Conservation (phyloP, 2,888 invertebrate species). For the Sclerodermus sp. region DNA sequence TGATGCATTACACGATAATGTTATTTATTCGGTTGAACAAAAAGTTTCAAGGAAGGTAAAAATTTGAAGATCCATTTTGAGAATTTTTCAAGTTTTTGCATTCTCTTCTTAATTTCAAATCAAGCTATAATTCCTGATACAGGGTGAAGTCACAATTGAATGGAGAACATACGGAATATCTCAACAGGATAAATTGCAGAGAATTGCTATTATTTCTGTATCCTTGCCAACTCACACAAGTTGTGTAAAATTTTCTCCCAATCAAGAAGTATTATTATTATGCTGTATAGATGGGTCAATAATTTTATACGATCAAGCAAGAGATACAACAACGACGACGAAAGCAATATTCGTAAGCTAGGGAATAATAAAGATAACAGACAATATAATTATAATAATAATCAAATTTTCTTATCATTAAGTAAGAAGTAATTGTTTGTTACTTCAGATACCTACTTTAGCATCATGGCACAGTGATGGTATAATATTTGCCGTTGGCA, state of each 20-base stretch:
- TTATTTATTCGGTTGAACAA: slow-evolving; percentile 81
- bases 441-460: slow-evolving; percentile 65
- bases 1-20: slow-evolving; percentile 70
- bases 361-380: not conserved
- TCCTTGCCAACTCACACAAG: slow-evolving; percentile 72
- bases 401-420: slow-evolving; percentile 5
- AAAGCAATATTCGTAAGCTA: slow-evolving; percentile 78
- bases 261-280: slow-evolving; percentile 74
- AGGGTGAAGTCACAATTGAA: slow-evolving; percentile 73
- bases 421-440: no score
- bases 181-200: slow-evolving; percentile 63
- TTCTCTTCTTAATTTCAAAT: not conserved
- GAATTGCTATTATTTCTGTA: slow-evolving; percentile 69
- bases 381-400: slow-evolving; percentile 2
- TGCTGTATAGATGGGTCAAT: slow-evolving; percentile 86
- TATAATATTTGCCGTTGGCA: slow-evolving; percentile 68
- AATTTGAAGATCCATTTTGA: not conserved
- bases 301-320: slow-evolving; percentile 74
- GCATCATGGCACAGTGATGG: slow-evolving; percentile 75
- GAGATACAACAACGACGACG: slow-evolving; percentile 74
- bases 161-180: slow-evolving; percentile 68
- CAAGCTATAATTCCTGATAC: slow-evolving; percentile 23
- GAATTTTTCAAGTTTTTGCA: not conserved
- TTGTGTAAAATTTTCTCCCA: slow-evolving; percentile 66
- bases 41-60: slow-evolving; percentile 70